Conservation (phyloP, 2,113 vertebrate species). For the Mesembrinibis cayennensis region DNA sequence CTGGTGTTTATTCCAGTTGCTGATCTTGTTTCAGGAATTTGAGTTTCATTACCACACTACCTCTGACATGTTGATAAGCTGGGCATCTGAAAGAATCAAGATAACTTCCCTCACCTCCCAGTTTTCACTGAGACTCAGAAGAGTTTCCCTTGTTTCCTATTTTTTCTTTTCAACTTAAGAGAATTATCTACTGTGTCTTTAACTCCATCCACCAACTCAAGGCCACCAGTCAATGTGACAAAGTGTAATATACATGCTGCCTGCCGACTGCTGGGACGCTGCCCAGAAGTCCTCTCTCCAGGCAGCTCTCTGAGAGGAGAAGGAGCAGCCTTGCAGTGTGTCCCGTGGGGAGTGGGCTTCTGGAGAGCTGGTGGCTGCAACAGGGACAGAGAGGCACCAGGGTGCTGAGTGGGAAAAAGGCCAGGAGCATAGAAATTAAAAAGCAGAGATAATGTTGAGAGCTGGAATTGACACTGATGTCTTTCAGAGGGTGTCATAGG, state of each 20-base stretch:
- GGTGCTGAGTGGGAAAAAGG: neutral
- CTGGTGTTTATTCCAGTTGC: neutral
- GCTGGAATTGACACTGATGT: neutral
- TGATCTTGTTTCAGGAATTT: neutral
- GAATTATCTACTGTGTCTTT: neutral
- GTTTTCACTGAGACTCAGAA: neutral
- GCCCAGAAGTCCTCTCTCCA: neutral
- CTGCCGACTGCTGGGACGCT: rapidly evolving
- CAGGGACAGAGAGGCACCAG: neutral
- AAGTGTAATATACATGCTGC: rapidly evolving
- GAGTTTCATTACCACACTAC: neutral
- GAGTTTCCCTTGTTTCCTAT: neutral
- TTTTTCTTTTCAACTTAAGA: neutral
- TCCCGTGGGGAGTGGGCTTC: no score
- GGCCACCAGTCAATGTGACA: rapidly evolving
- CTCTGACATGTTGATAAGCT: neutral
- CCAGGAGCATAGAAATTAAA: neutral
- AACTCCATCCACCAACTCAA: neutral
- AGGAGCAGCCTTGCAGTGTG: neutral
- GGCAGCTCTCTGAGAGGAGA: neutral
- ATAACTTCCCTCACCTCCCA: neutral
- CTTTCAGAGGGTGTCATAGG: neutral
- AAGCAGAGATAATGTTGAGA: neutral
- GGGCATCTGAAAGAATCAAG: neutral
- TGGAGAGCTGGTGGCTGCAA: neutral